phyloP scores from a whole-genome alignment of 2,113 vertebrate genomes.

The Gallinago jamesoni region DNA sequence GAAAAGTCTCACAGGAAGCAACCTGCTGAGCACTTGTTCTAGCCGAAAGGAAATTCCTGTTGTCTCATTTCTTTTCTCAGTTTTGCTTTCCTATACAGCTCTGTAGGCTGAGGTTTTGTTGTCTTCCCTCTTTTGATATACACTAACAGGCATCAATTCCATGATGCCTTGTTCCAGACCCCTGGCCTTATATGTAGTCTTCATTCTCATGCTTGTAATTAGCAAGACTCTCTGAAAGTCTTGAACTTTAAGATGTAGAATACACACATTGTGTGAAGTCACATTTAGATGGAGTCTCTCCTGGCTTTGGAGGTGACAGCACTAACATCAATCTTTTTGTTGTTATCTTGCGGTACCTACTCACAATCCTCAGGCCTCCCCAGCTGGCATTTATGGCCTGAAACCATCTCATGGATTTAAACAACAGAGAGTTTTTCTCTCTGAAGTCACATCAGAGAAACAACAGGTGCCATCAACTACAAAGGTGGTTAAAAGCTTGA shows the following conservation, averaged over 20 bases:
- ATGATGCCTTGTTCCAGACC: not conserved
- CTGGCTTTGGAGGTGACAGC: not conserved
- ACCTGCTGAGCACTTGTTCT: not conserved
- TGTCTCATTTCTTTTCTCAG: not conserved
- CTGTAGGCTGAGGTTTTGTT: not conserved
- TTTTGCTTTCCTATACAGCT: not conserved
- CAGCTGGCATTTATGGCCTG: not conserved
- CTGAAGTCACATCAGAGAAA: not conserved
- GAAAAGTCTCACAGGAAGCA: not conserved
- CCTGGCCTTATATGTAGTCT: not conserved
- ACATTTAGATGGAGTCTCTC: not conserved
- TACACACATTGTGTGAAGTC: not conserved
- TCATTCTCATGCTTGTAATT: not conserved
- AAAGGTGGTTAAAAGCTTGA: not conserved
- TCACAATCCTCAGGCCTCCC: not conserved
- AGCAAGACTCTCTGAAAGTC: not conserved
- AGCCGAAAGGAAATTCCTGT: constrained; percentile 9
- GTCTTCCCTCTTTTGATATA: not conserved
- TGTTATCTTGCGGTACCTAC: not conserved
- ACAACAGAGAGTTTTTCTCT: not conserved
- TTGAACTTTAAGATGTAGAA: not conserved
- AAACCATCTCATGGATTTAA: not conserved
- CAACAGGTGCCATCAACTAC: not conserved
- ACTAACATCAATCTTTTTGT: not conserved
- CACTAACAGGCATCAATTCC: not conserved